phyloP scores from a whole-genome alignment of 2,797 vertebrate genomes.

The Scolopax rusticola region DNA sequence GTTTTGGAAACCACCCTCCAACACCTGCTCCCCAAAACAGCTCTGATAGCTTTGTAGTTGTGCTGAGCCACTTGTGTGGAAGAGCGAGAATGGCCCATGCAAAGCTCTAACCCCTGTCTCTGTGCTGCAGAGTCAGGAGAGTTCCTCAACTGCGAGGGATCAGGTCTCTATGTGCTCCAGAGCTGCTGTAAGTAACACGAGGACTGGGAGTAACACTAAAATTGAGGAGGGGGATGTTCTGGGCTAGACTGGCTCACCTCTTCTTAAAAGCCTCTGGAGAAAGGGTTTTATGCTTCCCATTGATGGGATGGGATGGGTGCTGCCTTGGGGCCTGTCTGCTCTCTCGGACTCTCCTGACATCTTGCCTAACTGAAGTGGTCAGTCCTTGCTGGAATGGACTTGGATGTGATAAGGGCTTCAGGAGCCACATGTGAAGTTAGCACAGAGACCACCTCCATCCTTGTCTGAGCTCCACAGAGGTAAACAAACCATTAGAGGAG shows the following conservation, averaged over 20 bases:
- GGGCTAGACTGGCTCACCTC: background rate
- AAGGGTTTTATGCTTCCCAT: background rate
- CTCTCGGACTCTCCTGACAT: background rate
- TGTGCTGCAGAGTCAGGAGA: constrained; percentile 90
- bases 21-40: accelerated
- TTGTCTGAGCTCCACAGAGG: background rate
- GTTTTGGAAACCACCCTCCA: background rate
- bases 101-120: background rate
- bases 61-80: accelerated
- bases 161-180: constrained; percentile 95
- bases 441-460: background rate
- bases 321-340: background rate
- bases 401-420: accelerated
- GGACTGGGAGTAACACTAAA: background rate
- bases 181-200: constrained; percentile 92
- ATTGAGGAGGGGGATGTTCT: background rate
- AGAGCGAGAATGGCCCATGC: accelerated
- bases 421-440: background rate
- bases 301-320: background rate
- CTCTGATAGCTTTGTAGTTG: accelerated
- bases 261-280: background rate
- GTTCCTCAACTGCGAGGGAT: constrained; percentile 98
- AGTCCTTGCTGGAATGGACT: background rate
- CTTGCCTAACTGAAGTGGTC: background rate
- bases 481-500: background rate